These are phyloP conservation scores for Myotis planiceps DNA, from an alignment of 2,797 vertebrate genomes.

Conservation along the genomic window DNA sequence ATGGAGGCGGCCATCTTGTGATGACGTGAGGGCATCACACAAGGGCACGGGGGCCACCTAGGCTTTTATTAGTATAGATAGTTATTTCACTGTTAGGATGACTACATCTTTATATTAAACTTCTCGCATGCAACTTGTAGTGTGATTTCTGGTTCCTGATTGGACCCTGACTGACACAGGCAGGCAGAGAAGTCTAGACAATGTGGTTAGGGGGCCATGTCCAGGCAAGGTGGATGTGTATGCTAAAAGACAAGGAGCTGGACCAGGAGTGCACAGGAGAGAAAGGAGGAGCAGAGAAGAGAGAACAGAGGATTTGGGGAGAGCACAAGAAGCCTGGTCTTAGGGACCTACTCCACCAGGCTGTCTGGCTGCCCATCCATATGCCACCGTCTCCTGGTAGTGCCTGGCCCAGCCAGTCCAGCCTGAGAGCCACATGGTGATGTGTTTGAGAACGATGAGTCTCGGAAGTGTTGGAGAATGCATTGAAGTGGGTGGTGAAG, in stretches of 20 bases:
- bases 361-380: neutral
- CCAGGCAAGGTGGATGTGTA: too few species aligned
- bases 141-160: neutral
- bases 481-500: neutral
- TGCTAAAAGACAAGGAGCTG: neutral
- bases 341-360: neutral
- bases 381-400: neutral
- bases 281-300: rapidly evolving
- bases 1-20: too few species aligned
- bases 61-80: too few species aligned
- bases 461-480: neutral
- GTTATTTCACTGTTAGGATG: neutral
- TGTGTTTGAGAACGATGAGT: neutral
- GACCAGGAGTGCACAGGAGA: neutral
- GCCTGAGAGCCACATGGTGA: neutral
- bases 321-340: too few species aligned
- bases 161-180: neutral
- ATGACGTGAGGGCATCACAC: too few species aligned
- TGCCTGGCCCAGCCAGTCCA: neutral
- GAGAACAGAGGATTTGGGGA: neutral
- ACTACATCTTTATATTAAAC: neutral
- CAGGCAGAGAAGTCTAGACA: neutral
- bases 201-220: neutral
- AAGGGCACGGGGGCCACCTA: too few species aligned
- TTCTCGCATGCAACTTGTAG: too few species aligned